Base-by-base conservation (phyloP, 2,888 invertebrate genomes). In the Tetragnatha montana region DNA sequence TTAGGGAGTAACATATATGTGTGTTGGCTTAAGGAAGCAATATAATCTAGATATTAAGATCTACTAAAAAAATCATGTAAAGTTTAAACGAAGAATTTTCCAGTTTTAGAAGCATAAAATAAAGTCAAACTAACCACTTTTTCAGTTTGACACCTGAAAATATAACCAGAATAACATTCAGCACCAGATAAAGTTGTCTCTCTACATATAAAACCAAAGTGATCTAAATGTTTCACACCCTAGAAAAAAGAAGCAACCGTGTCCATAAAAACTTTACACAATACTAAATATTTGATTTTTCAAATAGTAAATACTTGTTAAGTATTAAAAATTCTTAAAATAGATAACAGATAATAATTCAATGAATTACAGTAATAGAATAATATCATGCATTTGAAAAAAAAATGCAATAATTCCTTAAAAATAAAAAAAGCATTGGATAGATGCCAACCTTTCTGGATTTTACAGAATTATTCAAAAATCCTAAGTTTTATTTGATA, bases 121-220 rank as follows among this genome's bases (percentile, higher is more conserved):
- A 73, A 73, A 22, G 21, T 19, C 35, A 87, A 83, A 92, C 93
- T 92, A 84, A 92, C 92, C 91, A 94, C 92, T 84, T 92, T 91
- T 76, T 96, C 96, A 6, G 97, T 97, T 93, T 98, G 97, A 92
- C 98, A 98, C 92, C 97, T 96, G 93, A 97, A 96, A 71, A 97
- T 96, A 92, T 97, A 98, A 86, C 97, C 98, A 17, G 97, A 96
- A 92, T 96, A 98, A 75, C 94, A 95, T 68, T 95, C 94, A 81
- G 93, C 93, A 8, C 94, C 95, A 70, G 68, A 74, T 22, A 91
- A 68, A 49, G 87, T 90, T 71, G 86, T 83, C 93, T 98, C 98
- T n/a, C 96, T 95, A 92, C 97, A 97, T 78, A 98, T 97, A 93
- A 99, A 98, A 0, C 98, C 98, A 93, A 98, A 98, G 93, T 98